Percentiles rank a stretch among this genome's conserved stretches.
phyloP scores from a whole-genome alignment of 2,113 vertebrate species.

The Sarotherodon lohbergeri region DNA sequence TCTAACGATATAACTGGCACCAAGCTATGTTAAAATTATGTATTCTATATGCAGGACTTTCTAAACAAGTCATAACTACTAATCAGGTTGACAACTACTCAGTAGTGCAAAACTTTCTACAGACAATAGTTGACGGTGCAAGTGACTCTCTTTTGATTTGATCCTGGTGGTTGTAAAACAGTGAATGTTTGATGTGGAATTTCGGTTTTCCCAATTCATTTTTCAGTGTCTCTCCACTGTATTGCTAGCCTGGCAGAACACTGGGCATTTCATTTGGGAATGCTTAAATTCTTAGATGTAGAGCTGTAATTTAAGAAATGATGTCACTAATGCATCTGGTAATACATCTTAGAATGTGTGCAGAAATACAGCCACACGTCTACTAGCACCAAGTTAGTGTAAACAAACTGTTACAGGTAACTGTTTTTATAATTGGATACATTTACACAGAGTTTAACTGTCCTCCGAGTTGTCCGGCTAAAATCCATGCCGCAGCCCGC shows the following conservation, averaged over 20 bases:
- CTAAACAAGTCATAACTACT: neutral
- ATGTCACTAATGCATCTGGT: neutral
- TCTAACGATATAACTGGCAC: neutral
- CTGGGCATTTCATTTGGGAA: neutral
- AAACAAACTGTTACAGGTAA: neutral
- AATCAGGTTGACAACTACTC: too few species aligned
- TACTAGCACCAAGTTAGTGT: neutral
- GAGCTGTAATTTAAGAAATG: neutral
- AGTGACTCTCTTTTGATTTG: neutral
- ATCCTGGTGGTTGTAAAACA: neutral
- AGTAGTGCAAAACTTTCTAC: neutral
- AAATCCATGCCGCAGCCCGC: neutral
- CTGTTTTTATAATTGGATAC: neutral
- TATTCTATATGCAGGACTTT: neutral
- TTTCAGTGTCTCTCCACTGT: neutral
- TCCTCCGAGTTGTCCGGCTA: neutral
- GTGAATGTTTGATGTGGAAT: neutral
- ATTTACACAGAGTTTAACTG: neutral
- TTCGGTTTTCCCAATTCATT: fast-evolving
- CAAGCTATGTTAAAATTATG: neutral
- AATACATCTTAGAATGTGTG: fast-evolving
- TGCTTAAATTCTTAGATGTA: neutral
- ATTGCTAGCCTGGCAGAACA: neutral
- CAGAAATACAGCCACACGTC: fast-evolving
- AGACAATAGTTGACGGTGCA: neutral